These are phyloP conservation scores for Aphaenogaster floridana DNA, from an alignment of 1,140 invertebrate genomes.

Conservation along the genomic window DNA sequence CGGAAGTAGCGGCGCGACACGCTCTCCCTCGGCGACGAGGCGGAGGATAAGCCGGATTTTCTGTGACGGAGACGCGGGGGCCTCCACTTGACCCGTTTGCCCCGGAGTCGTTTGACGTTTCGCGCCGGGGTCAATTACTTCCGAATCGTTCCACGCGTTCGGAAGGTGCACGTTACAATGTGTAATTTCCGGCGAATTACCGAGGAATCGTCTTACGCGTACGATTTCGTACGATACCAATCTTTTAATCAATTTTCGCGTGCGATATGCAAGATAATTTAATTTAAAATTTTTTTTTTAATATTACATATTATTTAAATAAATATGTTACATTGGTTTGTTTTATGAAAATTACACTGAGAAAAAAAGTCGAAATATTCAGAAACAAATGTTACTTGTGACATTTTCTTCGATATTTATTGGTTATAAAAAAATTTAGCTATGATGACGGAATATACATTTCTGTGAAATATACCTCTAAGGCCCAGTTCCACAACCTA, in stretches of 20 bases:
- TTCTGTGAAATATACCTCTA: no score
- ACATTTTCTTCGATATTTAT: no score
- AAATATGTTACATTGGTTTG: background rate
- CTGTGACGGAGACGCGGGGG: slow-evolving; percentile 40
- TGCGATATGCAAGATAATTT: no score
- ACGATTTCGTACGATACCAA: background rate
- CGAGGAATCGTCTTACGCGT: background rate
- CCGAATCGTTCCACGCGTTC: slow-evolving; percentile 34
- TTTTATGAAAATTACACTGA: background rate
- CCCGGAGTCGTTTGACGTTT: slow-evolving; percentile 1
- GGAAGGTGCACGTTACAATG: slow-evolving; percentile 10
- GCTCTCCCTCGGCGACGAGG: slow-evolving; percentile 26
- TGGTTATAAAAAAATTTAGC: no score
- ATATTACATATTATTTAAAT: background rate
- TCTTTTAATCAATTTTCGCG: background rate
- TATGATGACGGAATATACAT: no score
- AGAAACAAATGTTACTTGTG: no score
- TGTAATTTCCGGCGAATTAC: background rate
- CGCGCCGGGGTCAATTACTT: slow-evolving; percentile 27
- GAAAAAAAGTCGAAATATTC: no score
- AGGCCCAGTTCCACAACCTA: no score
- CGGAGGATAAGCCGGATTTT: slow-evolving; percentile 47
- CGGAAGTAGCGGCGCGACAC: slow-evolving; percentile 55
- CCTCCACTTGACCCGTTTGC: slow-evolving; percentile 16
- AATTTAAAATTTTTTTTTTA: background rate